Evolutionary conservation across 2,888 invertebrate genomes (phyloP).

Genomic region (Andrena trimmerana): DNA sequence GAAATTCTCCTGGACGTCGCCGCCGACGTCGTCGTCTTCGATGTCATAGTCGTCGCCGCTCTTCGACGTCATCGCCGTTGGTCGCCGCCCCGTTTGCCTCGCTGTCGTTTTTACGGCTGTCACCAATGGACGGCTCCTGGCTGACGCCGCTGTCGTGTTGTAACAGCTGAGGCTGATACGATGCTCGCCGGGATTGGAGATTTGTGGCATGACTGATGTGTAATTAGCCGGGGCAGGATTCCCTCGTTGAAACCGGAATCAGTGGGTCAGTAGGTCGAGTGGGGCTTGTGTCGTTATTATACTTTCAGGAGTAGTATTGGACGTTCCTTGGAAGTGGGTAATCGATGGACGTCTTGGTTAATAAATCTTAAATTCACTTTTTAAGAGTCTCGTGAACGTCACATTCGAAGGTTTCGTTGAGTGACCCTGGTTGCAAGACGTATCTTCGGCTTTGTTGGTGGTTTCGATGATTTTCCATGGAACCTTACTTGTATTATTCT

Average conservation of each 20-base stretch:
- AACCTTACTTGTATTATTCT: too few relatives aligned
- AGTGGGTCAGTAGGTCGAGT: constrained; percentile 26
- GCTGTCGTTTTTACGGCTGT: constrained; percentile 30
- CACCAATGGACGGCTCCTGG: constrained; percentile 34
- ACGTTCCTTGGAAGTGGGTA: too few relatives aligned
- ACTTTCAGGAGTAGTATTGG: too few relatives aligned
- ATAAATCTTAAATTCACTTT: too few relatives aligned
- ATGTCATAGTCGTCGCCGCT: constrained; percentile 43
- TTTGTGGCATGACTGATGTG: background rate
- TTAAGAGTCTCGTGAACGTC: too few relatives aligned
- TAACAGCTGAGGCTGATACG: background rate
- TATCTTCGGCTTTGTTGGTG: too few relatives aligned
- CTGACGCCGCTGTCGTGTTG: background rate
- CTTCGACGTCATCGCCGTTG: constrained; percentile 31
- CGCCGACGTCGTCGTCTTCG: constrained; percentile 30
- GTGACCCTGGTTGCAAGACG: too few relatives aligned
- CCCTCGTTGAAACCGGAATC: background rate
- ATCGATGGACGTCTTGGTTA: too few relatives aligned
- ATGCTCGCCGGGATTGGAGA: too few relatives aligned
- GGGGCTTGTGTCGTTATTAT: background rate
- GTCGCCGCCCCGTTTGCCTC: background rate
- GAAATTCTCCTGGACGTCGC: constrained; percentile 66
- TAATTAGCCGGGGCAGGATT: background rate
- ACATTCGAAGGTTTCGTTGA: too few relatives aligned
- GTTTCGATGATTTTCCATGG: too few relatives aligned